Evolutionary conservation across 2,797 vertebrate species (phyloP), one percentile per base, ranked within the genome.

Genomic region (Crossoptilon crossoptilon): DNA sequence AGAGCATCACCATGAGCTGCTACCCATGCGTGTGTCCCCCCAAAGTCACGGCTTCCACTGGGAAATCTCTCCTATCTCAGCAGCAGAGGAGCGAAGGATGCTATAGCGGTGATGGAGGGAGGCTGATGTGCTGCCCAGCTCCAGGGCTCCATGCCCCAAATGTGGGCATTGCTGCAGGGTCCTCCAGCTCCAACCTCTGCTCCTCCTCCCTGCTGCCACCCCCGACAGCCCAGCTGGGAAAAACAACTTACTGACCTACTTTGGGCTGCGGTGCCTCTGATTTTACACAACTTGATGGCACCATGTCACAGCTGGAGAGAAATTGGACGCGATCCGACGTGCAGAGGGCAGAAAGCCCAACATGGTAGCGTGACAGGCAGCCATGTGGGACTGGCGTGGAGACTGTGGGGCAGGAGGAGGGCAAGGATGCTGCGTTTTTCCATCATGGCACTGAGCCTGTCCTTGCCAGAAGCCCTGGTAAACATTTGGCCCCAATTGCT

Each of bases 161-260:
- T 23, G 24, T 33, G 33, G 59, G 4, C 27, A 33, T 3, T 49
- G 31, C 3, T 15, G 59, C 0, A 1, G 60, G 29, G 6, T 56
- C 33, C 11, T 73, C 17, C 1, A 0, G 35, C 62, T 76, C 76
- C 49, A 11, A 37, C 41, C 71, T 46, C 18, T 24, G 26, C 11
- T 7, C 60, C 60, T 64, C 46, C 71, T 69, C 58, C 72, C 27
- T 16, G 6, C 4, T 0, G 3, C 62, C 10, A 16, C 7, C 1
- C 19, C 2, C 76, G 21, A 37, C 21, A 59, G 67, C 14, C 24
- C 9, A 0, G 39, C 76, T 17, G 63, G 56, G 76, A 48, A 77
- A 73, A 90, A 31, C 92, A 88, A 70, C 84, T 88, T 88, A 39
- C 60, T 92, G 94, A 95, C 92, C 94, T 94, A 95, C 87, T 95